Percentiles rank a stretch among this genome's conserved stretches.
Evolutionary conservation across 1,140 invertebrate genomes (phyloP).

Genomic region (Trichoplusia ni): DNA sequence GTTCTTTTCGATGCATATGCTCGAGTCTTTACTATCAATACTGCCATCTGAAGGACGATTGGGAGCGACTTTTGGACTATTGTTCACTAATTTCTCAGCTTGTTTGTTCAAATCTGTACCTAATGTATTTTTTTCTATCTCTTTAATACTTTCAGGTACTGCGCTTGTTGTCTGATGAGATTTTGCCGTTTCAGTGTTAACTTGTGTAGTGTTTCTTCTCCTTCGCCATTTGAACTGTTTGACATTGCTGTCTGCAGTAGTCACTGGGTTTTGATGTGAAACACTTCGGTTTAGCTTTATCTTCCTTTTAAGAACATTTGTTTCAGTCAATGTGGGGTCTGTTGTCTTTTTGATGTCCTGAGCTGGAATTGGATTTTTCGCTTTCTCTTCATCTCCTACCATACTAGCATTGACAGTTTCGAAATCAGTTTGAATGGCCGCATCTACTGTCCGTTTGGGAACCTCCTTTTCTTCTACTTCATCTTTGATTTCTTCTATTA

Average conservation of each 20-base stretch:
- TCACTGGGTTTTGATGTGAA: not conserved
- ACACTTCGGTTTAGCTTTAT: constrained; percentile 38
- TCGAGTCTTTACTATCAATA: constrained; percentile 30
- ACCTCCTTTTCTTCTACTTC: not conserved
- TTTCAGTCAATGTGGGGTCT: too few species aligned
- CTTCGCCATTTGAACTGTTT: constrained; percentile 45
- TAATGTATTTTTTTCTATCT: not conserved
- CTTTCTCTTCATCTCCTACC: not conserved
- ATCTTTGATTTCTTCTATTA: not conserved
- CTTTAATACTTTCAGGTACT: not conserved
- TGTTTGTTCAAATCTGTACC: not conserved
- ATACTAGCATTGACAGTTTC: not conserved
- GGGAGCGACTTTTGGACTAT: not conserved
- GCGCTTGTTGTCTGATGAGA: not conserved
- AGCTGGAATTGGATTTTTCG: not conserved
- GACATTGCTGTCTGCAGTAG: constrained; percentile 15
- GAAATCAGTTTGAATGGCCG: constrained; percentile 43
- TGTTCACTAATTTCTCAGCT: not conserved
- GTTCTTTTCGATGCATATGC: constrained; percentile 3
- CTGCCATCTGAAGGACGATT: not conserved
- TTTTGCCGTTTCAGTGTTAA: not conserved
- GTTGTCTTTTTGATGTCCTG: too few species aligned
- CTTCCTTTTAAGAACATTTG: constrained; percentile 7
- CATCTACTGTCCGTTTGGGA: constrained; percentile 26
- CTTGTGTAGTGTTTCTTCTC: constrained; percentile 15